Evolutionary conservation across 2,113 vertebrate species (phyloP).

Genomic region (Petrocephalus microphthalmus): DNA sequence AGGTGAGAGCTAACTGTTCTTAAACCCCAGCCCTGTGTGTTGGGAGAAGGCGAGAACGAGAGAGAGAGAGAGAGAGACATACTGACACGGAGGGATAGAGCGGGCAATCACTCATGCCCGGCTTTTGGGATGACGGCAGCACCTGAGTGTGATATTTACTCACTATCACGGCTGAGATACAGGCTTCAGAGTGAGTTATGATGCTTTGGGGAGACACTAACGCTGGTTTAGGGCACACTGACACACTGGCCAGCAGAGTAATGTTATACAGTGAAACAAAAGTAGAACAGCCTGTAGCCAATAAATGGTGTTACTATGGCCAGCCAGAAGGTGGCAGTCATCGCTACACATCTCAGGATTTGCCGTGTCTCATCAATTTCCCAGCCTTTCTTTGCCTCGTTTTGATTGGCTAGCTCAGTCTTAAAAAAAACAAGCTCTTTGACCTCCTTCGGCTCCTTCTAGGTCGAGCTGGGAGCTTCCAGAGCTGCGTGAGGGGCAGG

Average conservation of each 20-base stretch:
- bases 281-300: background rate
- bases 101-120: background rate
- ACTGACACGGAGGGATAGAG: background rate
- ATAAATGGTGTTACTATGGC: background rate
- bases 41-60: constrained; percentile 10
- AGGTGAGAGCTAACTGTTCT: constrained; percentile 48
- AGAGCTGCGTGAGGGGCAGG: constrained; percentile 83
- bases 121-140: constrained; percentile 29
- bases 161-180: constrained; percentile 21
- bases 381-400: background rate
- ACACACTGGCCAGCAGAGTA: constrained; percentile 35
- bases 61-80: background rate
- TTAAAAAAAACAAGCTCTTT: background rate
- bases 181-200: constrained; percentile 28
- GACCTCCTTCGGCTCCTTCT: constrained; percentile 32
- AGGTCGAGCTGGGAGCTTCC: constrained; percentile 99
- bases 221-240: constrained; percentile 35
- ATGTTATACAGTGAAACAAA: background rate
- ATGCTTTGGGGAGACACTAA: background rate
- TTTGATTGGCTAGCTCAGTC: background rate
- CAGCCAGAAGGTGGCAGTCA: background rate
- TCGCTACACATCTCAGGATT: background rate
- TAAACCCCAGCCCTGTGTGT: constrained; percentile 36
- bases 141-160: constrained; percentile 36
- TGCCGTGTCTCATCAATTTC: background rate